Evolutionary conservation across 1,140 invertebrate species (phyloP), one percentile per base, ranked within the genome.

Genomic region (Carposina sasakii): DNA sequence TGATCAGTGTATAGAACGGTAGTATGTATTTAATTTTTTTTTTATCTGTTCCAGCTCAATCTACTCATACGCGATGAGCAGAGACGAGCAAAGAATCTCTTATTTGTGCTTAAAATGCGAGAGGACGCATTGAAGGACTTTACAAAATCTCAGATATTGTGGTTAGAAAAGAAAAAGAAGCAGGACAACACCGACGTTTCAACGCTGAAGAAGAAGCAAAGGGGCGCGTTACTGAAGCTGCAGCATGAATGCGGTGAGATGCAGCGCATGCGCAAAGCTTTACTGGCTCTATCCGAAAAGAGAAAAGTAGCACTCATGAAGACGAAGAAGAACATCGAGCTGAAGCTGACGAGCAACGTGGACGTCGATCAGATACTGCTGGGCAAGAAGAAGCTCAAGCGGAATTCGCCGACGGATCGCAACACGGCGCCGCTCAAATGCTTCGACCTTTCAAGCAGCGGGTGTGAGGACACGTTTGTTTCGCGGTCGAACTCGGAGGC

Each of bases 171-270:
- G 46, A 77, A 79, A 52, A 84, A 84, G 48, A 81, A 77, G 41
- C 76, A 77, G 39, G 76, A 82, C 5, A 79, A 82, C 31, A 81
- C 60, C 9, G 81, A 82, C 46, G 75, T 81, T 51, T 76, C 81
- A 6, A 75, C 72, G 3, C 60, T 84, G 19, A 84, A 81, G 48
- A 84, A 84, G 43, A 84, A 84, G 42, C 81, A 84, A 52, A 67
- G 81, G 12, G 81, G 81, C n/a, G 78, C 81, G 9, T 53, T 84
- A 16, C 52, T 84, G 0, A 84, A 84, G 54, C 49, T 82, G 23
- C 78, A 84, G 41, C 78, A 82, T 51, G 81, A 84, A 55, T 82
- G 76, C 57, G 81, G 78, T 28, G 81, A 84, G 59, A 84, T 84
- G 81, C 76, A 84, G 49, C 69, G 78, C 15, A 84, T 84, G 78